Base-by-base conservation (phyloP, 2,888 invertebrate species). In the Vandiemenella viatica region DNA sequence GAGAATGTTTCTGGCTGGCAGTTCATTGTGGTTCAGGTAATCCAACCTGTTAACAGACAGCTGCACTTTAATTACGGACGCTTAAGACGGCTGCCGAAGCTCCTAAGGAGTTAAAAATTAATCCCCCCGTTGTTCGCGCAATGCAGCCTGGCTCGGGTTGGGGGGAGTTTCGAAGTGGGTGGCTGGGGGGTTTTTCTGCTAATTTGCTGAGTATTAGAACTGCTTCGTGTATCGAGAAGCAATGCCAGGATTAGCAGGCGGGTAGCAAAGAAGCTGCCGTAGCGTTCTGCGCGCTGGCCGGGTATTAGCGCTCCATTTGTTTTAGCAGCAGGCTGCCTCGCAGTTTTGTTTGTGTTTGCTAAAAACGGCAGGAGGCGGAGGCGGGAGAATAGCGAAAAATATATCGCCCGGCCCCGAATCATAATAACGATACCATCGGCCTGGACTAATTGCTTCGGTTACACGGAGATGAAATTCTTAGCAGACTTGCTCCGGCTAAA, bases 331-430 rank as follows among this genome's bases (percentile, higher is more conserved):
- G n/a, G n/a, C n/a, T n/a, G n/a, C n/a, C n/a, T n/a, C n/a, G 48
- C 55, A 52, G 48, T 58, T 26, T 57, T 59, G 54, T 59, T 59
- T 54, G 60, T 58, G 51, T 62, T 60, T 64, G 62, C 63, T 59
- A 43, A 60, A 61, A 32, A 32, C 32, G 10, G n/a, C 13, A n/a
- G 32, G n/a, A 32, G 32, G 47, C 55, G n/a, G n/a, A n/a, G n/a
- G n/a, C n/a, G n/a, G n/a, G n/a, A n/a, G n/a, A n/a, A n/a, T n/a
- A n/a, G n/a, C n/a, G n/a, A 32, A 32, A 32, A 32, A 32, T 32
- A 32, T 32, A 10, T n/a, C 32, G 13, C 10, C 32, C 32, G 32
- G 13, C 32, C 32, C 10, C 32, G 10, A 32, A 10, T 32, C 10
- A 32, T 32, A 32, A 32, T 32, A 32, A 32, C 32, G 32, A 32